Conservation (phyloP, 2,797 vertebrate species). For the Erithacus rubecula region DNA sequence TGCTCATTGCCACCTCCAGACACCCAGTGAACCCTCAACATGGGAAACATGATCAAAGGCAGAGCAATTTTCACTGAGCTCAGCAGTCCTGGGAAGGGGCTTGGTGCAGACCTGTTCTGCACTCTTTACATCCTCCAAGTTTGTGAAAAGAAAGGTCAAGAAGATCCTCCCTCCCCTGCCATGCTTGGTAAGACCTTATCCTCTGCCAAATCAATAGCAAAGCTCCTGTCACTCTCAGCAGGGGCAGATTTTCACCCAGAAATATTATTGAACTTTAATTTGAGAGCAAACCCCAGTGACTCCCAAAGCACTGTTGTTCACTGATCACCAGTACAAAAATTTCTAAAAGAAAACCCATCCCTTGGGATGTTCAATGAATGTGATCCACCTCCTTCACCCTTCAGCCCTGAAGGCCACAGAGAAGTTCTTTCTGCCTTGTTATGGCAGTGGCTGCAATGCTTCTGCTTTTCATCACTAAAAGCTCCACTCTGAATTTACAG, state of each 20-base stretch:
- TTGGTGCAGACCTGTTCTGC: not conserved
- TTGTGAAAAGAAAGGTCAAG: not conserved
- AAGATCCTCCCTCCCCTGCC: not conserved
- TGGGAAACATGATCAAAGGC: rapidly evolving
- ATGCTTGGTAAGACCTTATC: not conserved
- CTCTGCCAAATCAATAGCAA: not conserved
- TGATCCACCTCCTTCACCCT: not conserved
- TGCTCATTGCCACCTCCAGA: not conserved
- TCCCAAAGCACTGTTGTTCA: not conserved
- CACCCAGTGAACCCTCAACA: not conserved
- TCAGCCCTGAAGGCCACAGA: not conserved
- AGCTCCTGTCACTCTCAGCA: not conserved
- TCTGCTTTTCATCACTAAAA: not conserved
- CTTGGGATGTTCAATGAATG: not conserved
- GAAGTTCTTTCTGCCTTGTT: not conserved
- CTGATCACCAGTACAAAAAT: not conserved
- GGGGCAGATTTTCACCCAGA: not conserved
- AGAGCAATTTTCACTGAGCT: not conserved
- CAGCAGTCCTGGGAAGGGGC: not conserved
- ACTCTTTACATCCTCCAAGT: not conserved
- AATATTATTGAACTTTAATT: not conserved
- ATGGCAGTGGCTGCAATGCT: not conserved
- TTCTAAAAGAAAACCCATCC: not conserved
- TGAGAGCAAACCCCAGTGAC: not conserved
- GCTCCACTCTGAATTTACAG: not conserved